Evolutionary conservation across 2,113 vertebrate genomes (phyloP).

Genomic region (Apteryx owenii): DNA sequence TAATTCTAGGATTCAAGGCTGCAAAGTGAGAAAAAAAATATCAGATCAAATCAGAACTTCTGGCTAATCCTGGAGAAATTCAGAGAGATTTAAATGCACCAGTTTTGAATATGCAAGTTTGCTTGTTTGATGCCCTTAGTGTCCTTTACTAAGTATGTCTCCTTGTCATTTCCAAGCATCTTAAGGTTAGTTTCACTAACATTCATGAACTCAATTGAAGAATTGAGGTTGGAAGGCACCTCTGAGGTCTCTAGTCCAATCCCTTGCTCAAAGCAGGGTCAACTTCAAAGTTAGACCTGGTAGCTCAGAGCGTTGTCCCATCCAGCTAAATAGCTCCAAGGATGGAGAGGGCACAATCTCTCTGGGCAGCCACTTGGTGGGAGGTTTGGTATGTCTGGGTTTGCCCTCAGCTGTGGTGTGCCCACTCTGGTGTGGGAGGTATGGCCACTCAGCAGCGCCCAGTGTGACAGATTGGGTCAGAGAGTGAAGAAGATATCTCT

Average conservation of each 20-base stretch:
- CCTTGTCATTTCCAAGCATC: not conserved
- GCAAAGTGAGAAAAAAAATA: not conserved
- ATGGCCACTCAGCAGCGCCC: fast-evolving
- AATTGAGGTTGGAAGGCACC: not conserved
- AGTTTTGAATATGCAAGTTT: not conserved
- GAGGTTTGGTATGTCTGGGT: not conserved
- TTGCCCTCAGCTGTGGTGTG: not conserved
- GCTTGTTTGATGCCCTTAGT: fast-evolving
- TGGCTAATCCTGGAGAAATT: not conserved
- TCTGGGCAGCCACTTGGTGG: not conserved
- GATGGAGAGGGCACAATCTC: not conserved
- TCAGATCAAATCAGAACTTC: not conserved
- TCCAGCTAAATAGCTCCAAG: not conserved
- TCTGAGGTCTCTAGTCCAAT: not conserved
- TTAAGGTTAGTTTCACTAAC: not conserved
- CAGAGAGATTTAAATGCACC: not conserved
- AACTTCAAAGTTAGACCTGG: not conserved
- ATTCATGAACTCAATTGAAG: not conserved
- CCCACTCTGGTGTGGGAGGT: not conserved
- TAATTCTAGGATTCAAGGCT: not conserved
- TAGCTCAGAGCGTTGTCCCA: not conserved
- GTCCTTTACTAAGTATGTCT: not conserved
- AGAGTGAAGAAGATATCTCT: not conserved
- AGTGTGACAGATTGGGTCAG: not conserved
- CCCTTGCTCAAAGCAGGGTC: not conserved